Base-by-base conservation (phyloP, 2,113 vertebrate genomes). In the Centropus unirufus region DNA sequence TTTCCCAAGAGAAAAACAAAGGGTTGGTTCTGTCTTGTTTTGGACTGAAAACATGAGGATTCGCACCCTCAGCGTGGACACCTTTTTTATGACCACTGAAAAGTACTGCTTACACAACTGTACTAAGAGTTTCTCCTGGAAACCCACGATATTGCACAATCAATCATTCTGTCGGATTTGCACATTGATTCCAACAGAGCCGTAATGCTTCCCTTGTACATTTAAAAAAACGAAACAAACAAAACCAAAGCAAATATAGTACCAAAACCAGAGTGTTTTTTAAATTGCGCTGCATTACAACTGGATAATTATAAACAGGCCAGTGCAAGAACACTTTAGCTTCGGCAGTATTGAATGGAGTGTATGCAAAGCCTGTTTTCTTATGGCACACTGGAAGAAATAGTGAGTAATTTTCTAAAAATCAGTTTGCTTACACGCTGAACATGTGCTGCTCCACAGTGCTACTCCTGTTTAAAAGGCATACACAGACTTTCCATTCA, bases 391-490 rank as follows among this genome's bases (percentile, higher is more conserved):
- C 78, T 73, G 90, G 90, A 94, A 93, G 89, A 96, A 30, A 51
- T n/a, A 88, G 42, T 82, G 90, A 94, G 52, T 34, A 59, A 57
- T 90, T 86, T 87, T 54, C 75, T 96, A 90, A 92, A 96, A 95
- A 94, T 95, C 88, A 95, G 72, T 87, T 95, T 90, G 95, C 95
- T 92, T 96, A 92, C 96, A 83, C 96, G 96, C 92, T 97, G 95
- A 96, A 24, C 47, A 89, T 83, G 94, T 95, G 95, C 96, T 96
- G 96, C 95, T 97, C 95, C 96, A 97, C 96, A 97, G 97, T 97
- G 97, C 96, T 94, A 90, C 82, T 95, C 85, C 79, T 94, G 84
- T 92, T 97, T 70, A 76, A 96, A 95, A 96, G 96, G 93, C 94
- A 89, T 91, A 94, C 83, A 75, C 76, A 96, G 95, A 95, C 90